Conservation (phyloP, 2,113 vertebrate genomes). For the Anthoscopus minutus region DNA sequence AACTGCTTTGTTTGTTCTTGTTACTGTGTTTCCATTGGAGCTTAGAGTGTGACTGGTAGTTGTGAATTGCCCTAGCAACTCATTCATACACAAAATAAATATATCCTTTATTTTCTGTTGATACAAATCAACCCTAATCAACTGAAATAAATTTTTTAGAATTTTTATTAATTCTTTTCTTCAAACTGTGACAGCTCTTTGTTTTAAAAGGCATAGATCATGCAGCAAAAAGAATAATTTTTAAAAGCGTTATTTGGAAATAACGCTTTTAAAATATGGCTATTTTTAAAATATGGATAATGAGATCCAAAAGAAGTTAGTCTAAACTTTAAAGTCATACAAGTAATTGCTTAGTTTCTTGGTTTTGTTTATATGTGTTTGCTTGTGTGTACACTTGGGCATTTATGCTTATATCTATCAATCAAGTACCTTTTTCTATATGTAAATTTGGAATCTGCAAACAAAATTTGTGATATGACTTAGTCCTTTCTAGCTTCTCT, state of each 20-base stretch:
- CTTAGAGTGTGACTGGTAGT: neutral
- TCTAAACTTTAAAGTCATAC: neutral
- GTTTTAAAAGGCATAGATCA: neutral
- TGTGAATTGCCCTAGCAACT: neutral
- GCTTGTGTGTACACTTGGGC: neutral
- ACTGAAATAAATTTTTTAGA: neutral
- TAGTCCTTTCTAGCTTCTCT: neutral
- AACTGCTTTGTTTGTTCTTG: neutral
- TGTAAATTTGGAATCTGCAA: neutral
- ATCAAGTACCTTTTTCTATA: neutral
- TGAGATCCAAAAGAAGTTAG: neutral
- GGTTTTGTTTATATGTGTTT: neutral
- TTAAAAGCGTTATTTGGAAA: neutral
- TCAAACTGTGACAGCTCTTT: neutral
- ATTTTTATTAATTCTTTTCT: neutral
- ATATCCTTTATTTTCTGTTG: neutral
- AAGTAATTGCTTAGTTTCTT: fast-evolving
- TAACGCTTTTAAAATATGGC: no score
- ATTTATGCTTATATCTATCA: neutral
- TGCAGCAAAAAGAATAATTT: neutral
- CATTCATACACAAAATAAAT: neutral
- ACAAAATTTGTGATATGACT: neutral
- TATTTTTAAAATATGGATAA: no score
- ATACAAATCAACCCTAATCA: neutral
- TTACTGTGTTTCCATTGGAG: neutral